Base-by-base conservation (phyloP, 2,113 vertebrate genomes). In the Naja naja region DNA sequence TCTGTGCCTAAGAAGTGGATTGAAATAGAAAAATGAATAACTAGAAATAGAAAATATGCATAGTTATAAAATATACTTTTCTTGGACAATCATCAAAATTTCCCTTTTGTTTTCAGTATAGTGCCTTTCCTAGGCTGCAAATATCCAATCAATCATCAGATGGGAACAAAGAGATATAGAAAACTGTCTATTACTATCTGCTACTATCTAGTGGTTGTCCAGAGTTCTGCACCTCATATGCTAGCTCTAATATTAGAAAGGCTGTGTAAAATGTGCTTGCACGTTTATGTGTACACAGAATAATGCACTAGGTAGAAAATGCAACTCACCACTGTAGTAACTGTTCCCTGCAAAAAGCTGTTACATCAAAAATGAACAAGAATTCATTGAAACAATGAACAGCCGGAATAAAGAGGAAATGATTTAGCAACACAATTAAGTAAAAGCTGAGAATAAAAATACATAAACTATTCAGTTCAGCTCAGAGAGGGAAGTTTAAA, bases 391-490 rank as follows among this genome's bases (percentile, higher is more conserved):
- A 81, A 34, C 43, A 34, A 34, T 58, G 34, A 56, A 45, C n/a
- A 69, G 16, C 64, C 16, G 30, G 64, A 69, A 5, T 69, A 69
- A 69, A 34, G 64, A 69, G 30, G 64, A 34, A 69, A 69, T 69
- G 64, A 16, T 69, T 69, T 69, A 69, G 30, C 12, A 69, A 34
- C 14, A 69, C 30, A 69, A 89, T 81, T 91, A 64, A 85, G 87
- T 86, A 86, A 93, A 93, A 89, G 23, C 55, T 69, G 91, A 81
- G 64, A 88, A 60, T 81, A 91, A 55, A 89, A 90, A 74, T 45
- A 52, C 25, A 34, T 69, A 92, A 87, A 45, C 12, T 56, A 49
- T 43, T 55, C 30, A 89, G 12, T 87, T 90, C 88, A 81, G 54
- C 25, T 69, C 23, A 27, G 11, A 47, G 3, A 64, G 18, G 88